Conservation (phyloP, 2,888 invertebrate genomes). For the Cataglyphis cursor region DNA sequence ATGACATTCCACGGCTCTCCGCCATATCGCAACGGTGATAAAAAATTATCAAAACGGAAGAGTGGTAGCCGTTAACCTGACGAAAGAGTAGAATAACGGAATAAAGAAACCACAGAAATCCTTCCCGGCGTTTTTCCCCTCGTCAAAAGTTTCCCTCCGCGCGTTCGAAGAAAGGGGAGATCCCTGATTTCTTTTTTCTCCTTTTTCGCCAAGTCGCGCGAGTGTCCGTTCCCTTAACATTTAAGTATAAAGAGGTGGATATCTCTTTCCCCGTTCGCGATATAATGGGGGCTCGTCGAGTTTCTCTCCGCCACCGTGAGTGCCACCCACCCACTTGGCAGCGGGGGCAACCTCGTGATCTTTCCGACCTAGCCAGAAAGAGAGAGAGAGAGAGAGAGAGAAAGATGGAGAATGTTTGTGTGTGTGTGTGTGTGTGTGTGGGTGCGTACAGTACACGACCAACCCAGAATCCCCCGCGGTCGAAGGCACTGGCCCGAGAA, state of each 20-base stretch:
- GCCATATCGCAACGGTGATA: neutral
- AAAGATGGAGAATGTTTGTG: slow-evolving; percentile 59
- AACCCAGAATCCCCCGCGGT: slow-evolving; percentile 79
- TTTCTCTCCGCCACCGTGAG: slow-evolving; percentile 73
- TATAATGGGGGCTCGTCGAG: slow-evolving; percentile 78
- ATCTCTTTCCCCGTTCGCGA: slow-evolving; percentile 55
- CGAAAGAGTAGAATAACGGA: neutral
- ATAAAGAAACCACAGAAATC: slow-evolving; percentile 2
- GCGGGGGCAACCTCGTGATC: slow-evolving; percentile 64
- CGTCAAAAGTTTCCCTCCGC: slow-evolving; percentile 10
- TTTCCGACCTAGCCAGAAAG: slow-evolving; percentile 63
- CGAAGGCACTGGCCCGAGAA: slow-evolving; percentile 86
- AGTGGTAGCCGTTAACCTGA: neutral
- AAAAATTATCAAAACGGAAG: slow-evolving; percentile 23
- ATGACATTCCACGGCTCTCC: neutral
- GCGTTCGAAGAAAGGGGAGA: slow-evolving; percentile 24
- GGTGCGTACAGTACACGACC: slow-evolving; percentile 60
- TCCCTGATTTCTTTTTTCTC: neutral
- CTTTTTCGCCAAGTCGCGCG: neutral
- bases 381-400: slow-evolving; percentile 55
- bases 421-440: neutral
- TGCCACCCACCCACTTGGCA: slow-evolving; percentile 73
- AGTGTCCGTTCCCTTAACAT: slow-evolving; percentile 52
- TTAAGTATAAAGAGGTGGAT: slow-evolving; percentile 67
- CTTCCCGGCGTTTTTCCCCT: neutral